Percentiles rank a stretch among this genome's conserved stretches.
These are phyloP conservation scores for Rhyacophila evoluta DNA, from an alignment of 2,888 invertebrate species.

Conservation along the genomic window DNA sequence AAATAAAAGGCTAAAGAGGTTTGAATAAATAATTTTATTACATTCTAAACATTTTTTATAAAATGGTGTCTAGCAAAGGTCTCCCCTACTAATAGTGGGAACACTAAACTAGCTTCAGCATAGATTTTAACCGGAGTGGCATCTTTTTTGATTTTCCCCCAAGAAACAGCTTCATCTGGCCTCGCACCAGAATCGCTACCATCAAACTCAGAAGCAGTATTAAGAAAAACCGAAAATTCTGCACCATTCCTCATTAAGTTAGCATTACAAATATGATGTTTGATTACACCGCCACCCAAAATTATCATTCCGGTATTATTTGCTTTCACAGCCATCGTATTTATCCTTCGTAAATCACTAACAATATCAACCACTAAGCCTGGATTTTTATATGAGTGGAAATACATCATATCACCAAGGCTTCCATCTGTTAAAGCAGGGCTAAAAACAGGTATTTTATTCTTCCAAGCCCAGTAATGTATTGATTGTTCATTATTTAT, in stretches of 20 bases:
- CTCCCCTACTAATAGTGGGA: conserved; percentile 95
- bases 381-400: conserved; percentile 94
- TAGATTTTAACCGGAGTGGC: conserved; percentile 94
- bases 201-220: conserved; percentile 96
- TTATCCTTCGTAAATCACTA: conserved; percentile 89
- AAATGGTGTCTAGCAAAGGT: conserved; percentile 86
- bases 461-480: conserved; percentile 96
- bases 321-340: conserved; percentile 94
- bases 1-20: too few relatives aligned
- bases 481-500: conserved; percentile 93
- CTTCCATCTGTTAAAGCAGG: conserved; percentile 99
- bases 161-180: conserved; percentile 98
- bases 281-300: conserved; percentile 95
- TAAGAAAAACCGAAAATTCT: conserved; percentile 94
- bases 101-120: conserved; percentile 93
- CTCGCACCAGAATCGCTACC: conserved; percentile 98
- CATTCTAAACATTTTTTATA: neutral
- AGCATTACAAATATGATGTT: conserved; percentile 99
- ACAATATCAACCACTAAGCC: conserved; percentile 94
- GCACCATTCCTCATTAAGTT: conserved; percentile 99
- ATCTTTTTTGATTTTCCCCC: conserved; percentile 95
- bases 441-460: conserved; percentile 97
- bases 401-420: conserved; percentile 98
- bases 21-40: neutral
- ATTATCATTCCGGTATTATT: conserved; percentile 94